Percentiles rank a stretch among this genome's conserved stretches.
phyloP scores from a whole-genome alignment of 2,113 vertebrate genomes.

The Uria aalge region DNA sequence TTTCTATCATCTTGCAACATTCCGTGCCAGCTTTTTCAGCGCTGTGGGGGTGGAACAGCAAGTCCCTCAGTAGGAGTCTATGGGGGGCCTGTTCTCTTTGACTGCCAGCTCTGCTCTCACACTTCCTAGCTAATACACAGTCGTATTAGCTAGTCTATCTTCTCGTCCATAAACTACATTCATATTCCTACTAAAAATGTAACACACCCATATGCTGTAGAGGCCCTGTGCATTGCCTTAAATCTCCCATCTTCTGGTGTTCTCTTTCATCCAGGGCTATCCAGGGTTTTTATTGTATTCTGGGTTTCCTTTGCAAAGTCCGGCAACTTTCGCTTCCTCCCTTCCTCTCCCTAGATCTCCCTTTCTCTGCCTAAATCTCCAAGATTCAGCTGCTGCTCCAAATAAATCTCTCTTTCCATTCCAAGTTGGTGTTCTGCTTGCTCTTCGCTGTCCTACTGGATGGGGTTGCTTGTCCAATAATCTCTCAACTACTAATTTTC shows the following conservation, averaged over 20 bases:
- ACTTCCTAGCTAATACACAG: neutral
- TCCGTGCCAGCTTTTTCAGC: neutral
- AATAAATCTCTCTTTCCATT: neutral
- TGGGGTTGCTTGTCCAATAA: neutral
- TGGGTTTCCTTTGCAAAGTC: neutral
- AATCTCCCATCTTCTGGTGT: neutral
- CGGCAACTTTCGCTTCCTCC: neutral
- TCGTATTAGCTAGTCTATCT: neutral
- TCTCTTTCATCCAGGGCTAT: neutral
- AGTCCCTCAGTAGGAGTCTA: neutral
- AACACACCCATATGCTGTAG: accelerated
- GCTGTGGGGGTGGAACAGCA: neutral
- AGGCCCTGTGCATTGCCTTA: neutral
- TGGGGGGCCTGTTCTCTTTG: neutral
- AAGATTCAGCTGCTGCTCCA: neutral
- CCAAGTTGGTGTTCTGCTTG: neutral
- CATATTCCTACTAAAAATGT: neutral
- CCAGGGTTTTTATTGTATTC: neutral
- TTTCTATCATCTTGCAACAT: neutral
- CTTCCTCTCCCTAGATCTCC: neutral
- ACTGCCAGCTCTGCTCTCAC: neutral
- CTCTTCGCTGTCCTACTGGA: neutral
- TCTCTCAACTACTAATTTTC: neutral
- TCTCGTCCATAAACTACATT: neutral
- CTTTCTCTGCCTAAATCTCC: neutral